These are phyloP conservation scores for Sebastes minor DNA, from an alignment of 2,797 vertebrate genomes.

Conservation along the genomic window DNA sequence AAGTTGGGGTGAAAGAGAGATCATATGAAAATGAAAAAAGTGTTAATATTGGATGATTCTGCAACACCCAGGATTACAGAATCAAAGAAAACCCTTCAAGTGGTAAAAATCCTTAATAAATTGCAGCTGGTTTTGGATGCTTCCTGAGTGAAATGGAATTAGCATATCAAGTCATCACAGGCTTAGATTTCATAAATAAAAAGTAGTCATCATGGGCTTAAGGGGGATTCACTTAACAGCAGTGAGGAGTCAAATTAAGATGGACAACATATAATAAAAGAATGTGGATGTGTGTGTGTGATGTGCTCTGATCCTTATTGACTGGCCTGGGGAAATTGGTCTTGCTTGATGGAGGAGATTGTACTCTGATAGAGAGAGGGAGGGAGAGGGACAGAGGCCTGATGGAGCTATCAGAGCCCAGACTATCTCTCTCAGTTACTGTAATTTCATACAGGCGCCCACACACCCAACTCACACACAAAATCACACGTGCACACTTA, in stretches of 20 bases:
- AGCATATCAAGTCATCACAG: constrained; percentile 14
- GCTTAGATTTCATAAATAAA: constrained; percentile 29
- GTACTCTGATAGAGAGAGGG: constrained; percentile 24
- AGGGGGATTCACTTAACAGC: constrained; percentile 21
- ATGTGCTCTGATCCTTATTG: constrained; percentile 56
- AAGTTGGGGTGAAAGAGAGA: neutral
- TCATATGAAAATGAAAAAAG: neutral
- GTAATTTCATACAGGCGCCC: constrained; percentile 66
- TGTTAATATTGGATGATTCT: neutral
- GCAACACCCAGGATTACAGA: neutral
- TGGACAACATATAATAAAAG: constrained; percentile 45
- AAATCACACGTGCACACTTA: constrained; percentile 37
- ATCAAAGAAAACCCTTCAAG: neutral
- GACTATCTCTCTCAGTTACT: constrained; percentile 66
- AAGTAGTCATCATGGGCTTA: constrained; percentile 21
- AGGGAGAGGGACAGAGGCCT: constrained; percentile 21
- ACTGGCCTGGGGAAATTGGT: constrained; percentile 60
- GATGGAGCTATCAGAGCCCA: constrained; percentile 54
- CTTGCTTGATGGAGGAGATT: constrained; percentile 60
- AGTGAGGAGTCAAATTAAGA: constrained; percentile 45
- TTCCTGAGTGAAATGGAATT: neutral
- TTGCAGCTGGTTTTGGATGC: neutral
- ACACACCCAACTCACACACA: constrained; percentile 19
- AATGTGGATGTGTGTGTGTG: constrained; percentile 21
- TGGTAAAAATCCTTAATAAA: neutral